Evolutionary conservation across 2,113 vertebrate species (phyloP), one percentile per base, ranked within the genome.

Genomic region (Bufo gargarizans): DNA sequence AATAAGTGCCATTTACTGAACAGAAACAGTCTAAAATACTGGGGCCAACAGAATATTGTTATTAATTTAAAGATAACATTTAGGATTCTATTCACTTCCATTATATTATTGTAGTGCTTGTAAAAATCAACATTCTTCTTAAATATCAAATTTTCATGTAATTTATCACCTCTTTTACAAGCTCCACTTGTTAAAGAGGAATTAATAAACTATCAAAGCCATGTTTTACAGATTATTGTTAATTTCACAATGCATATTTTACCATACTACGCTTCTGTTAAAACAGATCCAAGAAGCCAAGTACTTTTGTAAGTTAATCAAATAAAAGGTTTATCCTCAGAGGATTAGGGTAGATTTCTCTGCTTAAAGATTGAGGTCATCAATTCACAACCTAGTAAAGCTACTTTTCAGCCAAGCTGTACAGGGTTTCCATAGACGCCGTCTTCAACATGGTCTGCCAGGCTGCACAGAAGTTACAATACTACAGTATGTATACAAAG

Each of bases 251-350:
- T 84, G 7, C 22, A 80, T 33, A 88, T 77, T 65, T 77, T 67
- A 56, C 80, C 33, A 56, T 47, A 77, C 22, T 19, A 16, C 20
- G 14, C 56, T 67, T n/a, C 87, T 84, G 87, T 33, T 88, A 77
- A 84, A 84, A 77, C 72, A 56, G 72, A 50, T 77, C 61, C 33
- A 78, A 71, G 81, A 78, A 88, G 87, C 81, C 87, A 88, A 88
- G 87, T 88, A 84, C 87, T 88, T 88, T 88, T 88, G 87, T 77
- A 88, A 88, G 87, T 88, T 84, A 88, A 88, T 88, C 87, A 88
- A 88, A 88, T 88, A 88, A 88, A 84, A 84, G 87, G 81, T 84
- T 88, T 88, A 88, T 84, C 87, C 59, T 88, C 33, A 84, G 87
- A 84, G 81, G 87, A 88, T 88, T 88, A 88, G 72, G 87, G 78